Percentiles rank a stretch among this genome's conserved stretches.
These are phyloP conservation scores for Lepisosteus oculatus DNA, from an alignment of 2,113 vertebrate species.

Conservation along the genomic window DNA sequence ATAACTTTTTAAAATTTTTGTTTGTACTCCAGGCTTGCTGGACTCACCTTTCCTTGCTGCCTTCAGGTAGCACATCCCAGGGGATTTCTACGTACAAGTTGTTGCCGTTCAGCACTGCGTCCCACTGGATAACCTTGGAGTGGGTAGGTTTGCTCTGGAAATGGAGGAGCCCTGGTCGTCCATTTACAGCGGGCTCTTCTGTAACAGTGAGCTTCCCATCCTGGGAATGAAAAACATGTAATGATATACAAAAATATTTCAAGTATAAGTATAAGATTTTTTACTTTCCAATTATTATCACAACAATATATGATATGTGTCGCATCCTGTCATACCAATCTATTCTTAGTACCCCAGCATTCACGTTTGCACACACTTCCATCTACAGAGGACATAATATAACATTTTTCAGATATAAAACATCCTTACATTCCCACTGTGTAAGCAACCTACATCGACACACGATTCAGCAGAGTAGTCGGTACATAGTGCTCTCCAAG, in stretches of 20 bases:
- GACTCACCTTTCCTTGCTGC: slow-evolving; percentile 74
- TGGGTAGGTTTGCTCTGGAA: slow-evolving; percentile 66
- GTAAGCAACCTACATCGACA: no score
- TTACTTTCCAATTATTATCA: background rate
- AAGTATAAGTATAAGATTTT: no score
- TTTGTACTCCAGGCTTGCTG: background rate
- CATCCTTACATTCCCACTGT: no score
- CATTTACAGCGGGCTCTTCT: slow-evolving; percentile 64
- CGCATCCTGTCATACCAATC: background rate
- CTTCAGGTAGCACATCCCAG: slow-evolving; percentile 64
- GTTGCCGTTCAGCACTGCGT: slow-evolving; percentile 60
- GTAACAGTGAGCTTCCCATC: slow-evolving; percentile 71
- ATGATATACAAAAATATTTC: no score
- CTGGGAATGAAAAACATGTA: slow-evolving; percentile 33
- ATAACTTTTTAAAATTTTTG: no score
- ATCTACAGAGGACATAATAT: no score
- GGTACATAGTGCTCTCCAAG: no score
- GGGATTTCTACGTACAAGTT: slow-evolving; percentile 71
- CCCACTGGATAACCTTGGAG: slow-evolving; percentile 64
- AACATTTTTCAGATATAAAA: no score
- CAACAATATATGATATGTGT: background rate
- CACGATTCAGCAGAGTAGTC: no score
- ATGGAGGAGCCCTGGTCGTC: slow-evolving; percentile 68
- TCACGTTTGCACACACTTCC: no score
- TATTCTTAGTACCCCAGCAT: no score